Evolutionary conservation across 35 echinoderm and acorn worm genomes (phyloP), one percentile per base, ranked within the genome.

Genomic region (Strongylocentrotus purpuratus): DNA sequence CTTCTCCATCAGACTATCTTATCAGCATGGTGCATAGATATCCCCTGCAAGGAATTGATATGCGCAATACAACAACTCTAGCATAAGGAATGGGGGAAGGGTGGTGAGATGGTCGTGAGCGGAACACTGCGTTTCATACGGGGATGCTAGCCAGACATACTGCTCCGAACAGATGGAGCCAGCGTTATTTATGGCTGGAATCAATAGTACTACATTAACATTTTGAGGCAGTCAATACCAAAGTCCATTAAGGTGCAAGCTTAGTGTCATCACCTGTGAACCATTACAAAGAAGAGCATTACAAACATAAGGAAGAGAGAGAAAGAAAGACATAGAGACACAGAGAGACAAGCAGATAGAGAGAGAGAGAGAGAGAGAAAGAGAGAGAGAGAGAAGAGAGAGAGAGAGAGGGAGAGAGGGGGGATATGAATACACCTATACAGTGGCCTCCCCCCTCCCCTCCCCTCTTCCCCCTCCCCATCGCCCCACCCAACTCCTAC

Each of bases 151-250:
- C 65, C 22, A 78, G 65, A 78, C 65, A 78, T 78, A 41, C 87
- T 35, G 87, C n/a, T n/a, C 15, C 2, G 20, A 89, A 46, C 87
- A 89, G 87, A 89, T 89, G 87, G 87, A 89, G 12, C 17, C 33
- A 4, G n/a, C 87, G 87, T 89, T 89, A 89, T 89, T 89, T 89
- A 89, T 33, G 87, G 87, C 20, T 25, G 45, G 12, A 89, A 89
- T 89, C 87, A 89, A 89, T 89, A 89, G 87, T 20, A 46, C 33
- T 89, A 89, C 87, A 89, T 89, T 89, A 89, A 89, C 87, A 89
- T 89, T 89, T 89, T 45, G 32, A 46, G 87, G 33, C 87, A 89
- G 87, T 89, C 87, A 89, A 89, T 89, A 89, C 87, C 32, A 32
- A 89, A 89, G 87, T 89, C 87, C 87, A 89, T 89, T 89, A 89